Evolutionary conservation across 2,888 invertebrate genomes (phyloP), one percentile per base, ranked within the genome.

Genomic region (Dolichopus griseipennis): DNA sequence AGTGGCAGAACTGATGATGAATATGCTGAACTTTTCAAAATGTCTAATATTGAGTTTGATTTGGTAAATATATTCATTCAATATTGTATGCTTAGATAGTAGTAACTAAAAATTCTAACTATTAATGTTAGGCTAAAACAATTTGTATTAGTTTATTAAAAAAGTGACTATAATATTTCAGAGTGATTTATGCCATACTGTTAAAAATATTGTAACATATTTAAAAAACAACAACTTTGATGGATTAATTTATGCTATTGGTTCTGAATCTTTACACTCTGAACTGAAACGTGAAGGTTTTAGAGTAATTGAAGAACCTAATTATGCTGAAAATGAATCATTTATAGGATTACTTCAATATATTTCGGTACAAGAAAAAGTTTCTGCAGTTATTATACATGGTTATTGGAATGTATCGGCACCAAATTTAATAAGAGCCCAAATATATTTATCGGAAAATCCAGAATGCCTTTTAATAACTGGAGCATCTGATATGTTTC

Each of bases 351-450:
- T 64, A 22, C 10, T 34, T 20, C 33, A 37, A 34, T 34, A 66
- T 76, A 75, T 63, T 61, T 78, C 27, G 43, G 74, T 0, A 68
- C 75, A 1, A 8, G 73, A 78, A 61, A 73, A 76, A 22, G 78
- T 83, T 0, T 81, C 82, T 43, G 84, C 84, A 0, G 83, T 85
- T 1, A 73, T 85, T 10, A 70, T 81, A 9, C 84, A 84, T 72
- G 75, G 81, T 33, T 82, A 83, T 69, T 62, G 81, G 0, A 79
- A 81, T 66, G 69, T 81, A 34, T 81, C 78, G 15, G 83, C 80
- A 70, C 72, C 78, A 52, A 81, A 81, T 72, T 66, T 85, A 61
- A 78, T 80, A 65, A 80, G 80, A 70, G 82, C 82, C 10, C 74
- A 79, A n/a, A 74, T 77, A 2, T 83, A 83, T 73, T 74, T 85